Percentiles rank a stretch among this genome's conserved stretches.
These are phyloP conservation scores for Phaetusa simplex DNA, from an alignment of 2,113 vertebrate species.

Conservation along the genomic window DNA sequence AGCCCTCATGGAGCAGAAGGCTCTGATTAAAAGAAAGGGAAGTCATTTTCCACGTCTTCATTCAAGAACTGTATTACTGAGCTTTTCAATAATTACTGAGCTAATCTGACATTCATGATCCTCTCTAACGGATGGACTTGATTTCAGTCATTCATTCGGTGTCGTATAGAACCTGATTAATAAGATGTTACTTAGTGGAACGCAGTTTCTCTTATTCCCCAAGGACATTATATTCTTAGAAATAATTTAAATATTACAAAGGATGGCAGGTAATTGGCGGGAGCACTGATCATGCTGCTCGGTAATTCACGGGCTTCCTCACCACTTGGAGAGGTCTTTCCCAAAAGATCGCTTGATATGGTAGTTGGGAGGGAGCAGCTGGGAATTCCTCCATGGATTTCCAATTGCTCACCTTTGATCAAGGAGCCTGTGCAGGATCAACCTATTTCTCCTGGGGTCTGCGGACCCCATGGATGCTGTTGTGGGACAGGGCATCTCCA, in stretches of 20 bases:
- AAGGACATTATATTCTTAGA: not conserved
- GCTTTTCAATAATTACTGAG: slow-evolving; percentile 56
- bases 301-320: not conserved
- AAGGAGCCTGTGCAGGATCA: not conserved
- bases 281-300: not conserved
- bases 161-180: slow-evolving; percentile 25
- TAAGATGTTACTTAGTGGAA: slow-evolving; percentile 29
- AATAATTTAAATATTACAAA: slow-evolving; percentile 6
- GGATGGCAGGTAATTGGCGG: not conserved
- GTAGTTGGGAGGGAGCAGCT: not conserved
- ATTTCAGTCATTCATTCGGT: slow-evolving; percentile 9
- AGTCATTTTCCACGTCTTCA: slow-evolving; percentile 8
- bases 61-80: not conserved
- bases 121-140: not conserved
- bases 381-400: not conserved
- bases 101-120: slow-evolving; percentile 51
- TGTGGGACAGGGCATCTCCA: not conserved
- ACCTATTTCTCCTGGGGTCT: not conserved
- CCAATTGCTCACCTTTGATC: not conserved
- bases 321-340: not conserved
- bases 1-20: not conserved
- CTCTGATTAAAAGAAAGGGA: slow-evolving; percentile 15
- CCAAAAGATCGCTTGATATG: not conserved
- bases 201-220: slow-evolving; percentile 12
- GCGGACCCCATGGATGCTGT: not conserved